Evolutionary conservation across 2,797 vertebrate genomes (phyloP), one percentile per base, ranked within the genome.

Genomic region (Enteromius viviparus): DNA sequence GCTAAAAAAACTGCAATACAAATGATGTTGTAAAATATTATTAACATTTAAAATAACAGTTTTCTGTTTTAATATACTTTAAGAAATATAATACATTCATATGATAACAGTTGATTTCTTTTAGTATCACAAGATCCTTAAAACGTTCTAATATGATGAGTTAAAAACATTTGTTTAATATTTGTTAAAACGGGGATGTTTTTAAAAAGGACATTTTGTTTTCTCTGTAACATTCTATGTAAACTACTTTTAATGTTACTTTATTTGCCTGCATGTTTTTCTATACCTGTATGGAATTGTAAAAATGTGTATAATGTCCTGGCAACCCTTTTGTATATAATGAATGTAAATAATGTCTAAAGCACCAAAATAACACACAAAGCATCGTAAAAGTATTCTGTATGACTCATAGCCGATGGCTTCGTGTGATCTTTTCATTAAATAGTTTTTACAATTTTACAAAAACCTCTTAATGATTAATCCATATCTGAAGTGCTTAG

Each of bases 391-490:
- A 11, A 14, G 23, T 26, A 60, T 23, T 60, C 58, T 15, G 58
- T 15, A 2, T 62, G 58, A 62, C 58, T 62, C 58, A 14, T 62
- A 23, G 3, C 62, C 6, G 14, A 65, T 65, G 26, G 26, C 32
- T 65, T 34, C 19, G 17, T 32, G 32, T 34, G 15, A 65, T 65
- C 29, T 19, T 37, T 65, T 65, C 17, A 65, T 34, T 65, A 26
- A 42, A 5, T n/a, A n/a, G 4, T 17, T 45, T 70, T 14, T 70
- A 17, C 8, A 19, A 12, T 19, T 53, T 74, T 10, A 53, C 29
- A 7, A 74, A 62, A 53, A 55, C 19, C 6, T 34, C 69, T 34
- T 34, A 74, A 37, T 53, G 49, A 74, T 74, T 55, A 34, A 74
- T 74, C 49, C 0, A 21, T 55, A 37, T 32, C 4, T 72, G 15